phyloP scores from a whole-genome alignment of 2,888 invertebrate genomes.

The Slavum lentiscoides region DNA sequence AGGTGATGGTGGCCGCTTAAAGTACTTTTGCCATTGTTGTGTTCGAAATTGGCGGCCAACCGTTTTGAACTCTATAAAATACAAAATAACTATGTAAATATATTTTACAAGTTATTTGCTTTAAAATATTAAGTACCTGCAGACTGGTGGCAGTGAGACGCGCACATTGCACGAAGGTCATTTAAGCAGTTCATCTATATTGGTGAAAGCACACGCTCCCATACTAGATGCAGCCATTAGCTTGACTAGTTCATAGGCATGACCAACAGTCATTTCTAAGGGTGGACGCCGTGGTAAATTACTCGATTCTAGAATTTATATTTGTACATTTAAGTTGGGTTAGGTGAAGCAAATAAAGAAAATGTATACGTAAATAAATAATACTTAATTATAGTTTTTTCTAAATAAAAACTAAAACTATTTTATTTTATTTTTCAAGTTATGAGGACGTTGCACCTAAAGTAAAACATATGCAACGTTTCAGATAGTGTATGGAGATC shows the following conservation, averaged over 20 bases:
- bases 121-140: constrained; percentile 12
- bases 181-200: constrained; percentile 77
- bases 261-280: constrained; percentile 87
- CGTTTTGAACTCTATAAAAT: constrained; percentile 30
- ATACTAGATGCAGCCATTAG: constrained; percentile 88
- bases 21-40: constrained; percentile 49
- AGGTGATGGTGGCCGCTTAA: constrained; percentile 48
- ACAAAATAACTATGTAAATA: not conserved
- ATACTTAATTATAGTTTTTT: too few species aligned
- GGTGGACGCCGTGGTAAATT: constrained; percentile 89
- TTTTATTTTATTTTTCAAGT: too few species aligned
- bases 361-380: not conserved
- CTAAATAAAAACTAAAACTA: too few species aligned
- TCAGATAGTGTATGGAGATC: too few species aligned
- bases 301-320: constrained; percentile 74
- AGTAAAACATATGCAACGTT: too few species aligned
- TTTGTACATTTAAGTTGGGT: not conserved
- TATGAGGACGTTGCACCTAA: too few species aligned
- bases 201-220: constrained; percentile 93
- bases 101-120: not conserved
- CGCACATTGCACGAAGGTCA: constrained; percentile 50
- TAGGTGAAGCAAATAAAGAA: not conserved
- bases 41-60: constrained; percentile 44
- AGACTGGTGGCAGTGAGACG: constrained; percentile 48
- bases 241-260: constrained; percentile 84